Conservation (phyloP, 2,797 vertebrate species). For the Acrocephalus scirpaceus region DNA sequence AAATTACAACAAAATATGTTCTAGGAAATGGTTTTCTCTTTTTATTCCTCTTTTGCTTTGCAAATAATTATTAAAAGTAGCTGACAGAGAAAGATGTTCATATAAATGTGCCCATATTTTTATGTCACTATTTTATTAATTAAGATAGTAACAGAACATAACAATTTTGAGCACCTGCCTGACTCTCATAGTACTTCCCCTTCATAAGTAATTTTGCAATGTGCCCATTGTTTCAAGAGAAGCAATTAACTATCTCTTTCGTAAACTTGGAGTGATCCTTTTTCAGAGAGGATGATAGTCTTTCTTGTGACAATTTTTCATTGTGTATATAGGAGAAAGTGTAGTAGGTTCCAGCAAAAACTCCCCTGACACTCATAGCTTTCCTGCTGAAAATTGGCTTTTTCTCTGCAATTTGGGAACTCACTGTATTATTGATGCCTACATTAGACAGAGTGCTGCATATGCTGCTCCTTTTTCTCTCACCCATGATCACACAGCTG, state of each 20-base stretch:
- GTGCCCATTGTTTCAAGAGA: not conserved
- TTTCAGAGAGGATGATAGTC: not conserved
- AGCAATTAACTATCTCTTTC: not conserved
- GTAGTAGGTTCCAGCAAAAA: not conserved
- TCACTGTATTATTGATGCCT: not conserved
- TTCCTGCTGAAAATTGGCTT: not conserved
- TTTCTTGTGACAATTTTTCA: not conserved
- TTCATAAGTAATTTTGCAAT: not conserved
- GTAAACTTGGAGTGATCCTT: not conserved
- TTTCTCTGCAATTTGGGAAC: not conserved
- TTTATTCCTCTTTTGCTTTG: not conserved
- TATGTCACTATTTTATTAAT: not conserved
- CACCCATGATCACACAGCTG: not conserved
- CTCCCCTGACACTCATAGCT: accelerated
- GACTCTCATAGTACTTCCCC: not conserved
- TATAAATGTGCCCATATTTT: not conserved
- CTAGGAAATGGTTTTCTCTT: not conserved
- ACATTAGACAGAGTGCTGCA: not conserved
- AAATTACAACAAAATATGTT: not conserved
- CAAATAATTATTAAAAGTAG: not conserved
- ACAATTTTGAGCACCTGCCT: not conserved
- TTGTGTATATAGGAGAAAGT: not conserved
- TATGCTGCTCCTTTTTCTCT: not conserved
- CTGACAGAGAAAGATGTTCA: not conserved
- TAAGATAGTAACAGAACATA: not conserved